These are phyloP conservation scores for Onychostruthus taczanowskii DNA, from an alignment of 2,113 vertebrate species.

Conservation along the genomic window DNA sequence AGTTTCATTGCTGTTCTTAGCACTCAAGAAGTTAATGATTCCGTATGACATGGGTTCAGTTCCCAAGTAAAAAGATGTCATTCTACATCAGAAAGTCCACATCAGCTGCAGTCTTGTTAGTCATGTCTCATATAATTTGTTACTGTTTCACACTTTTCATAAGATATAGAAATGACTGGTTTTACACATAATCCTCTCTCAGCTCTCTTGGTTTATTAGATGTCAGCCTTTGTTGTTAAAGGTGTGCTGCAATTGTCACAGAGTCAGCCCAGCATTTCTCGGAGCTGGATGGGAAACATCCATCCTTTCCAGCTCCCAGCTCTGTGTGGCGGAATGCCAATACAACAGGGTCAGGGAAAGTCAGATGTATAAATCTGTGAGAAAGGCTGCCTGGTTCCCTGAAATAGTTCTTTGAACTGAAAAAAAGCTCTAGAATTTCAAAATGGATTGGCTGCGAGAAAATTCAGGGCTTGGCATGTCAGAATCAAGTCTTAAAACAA, in stretches of 20 bases:
- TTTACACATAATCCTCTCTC: background rate
- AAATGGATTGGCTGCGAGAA: background rate
- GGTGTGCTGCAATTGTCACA: background rate
- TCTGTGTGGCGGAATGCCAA: background rate
- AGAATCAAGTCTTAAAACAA: background rate
- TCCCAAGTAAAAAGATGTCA: background rate
- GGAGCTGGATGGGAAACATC: background rate
- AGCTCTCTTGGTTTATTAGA: background rate
- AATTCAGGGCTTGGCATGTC: background rate
- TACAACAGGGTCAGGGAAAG: background rate
- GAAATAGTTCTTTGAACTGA: background rate
- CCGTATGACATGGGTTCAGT: background rate
- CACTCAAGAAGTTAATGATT: background rate
- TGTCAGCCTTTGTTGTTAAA: background rate
- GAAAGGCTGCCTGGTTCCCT: background rate
- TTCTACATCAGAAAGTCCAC: background rate
- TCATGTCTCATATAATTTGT: background rate
- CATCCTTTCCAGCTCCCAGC: background rate
- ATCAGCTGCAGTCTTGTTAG: background rate
- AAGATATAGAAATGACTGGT: background rate
- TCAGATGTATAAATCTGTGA: background rate
- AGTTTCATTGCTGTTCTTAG: background rate
- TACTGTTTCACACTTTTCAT: background rate
- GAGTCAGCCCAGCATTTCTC: background rate
- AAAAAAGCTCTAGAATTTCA: background rate